These are phyloP conservation scores for Temnothorax curvispinosus DNA, from an alignment of 1,140 invertebrate species.

Conservation along the genomic window DNA sequence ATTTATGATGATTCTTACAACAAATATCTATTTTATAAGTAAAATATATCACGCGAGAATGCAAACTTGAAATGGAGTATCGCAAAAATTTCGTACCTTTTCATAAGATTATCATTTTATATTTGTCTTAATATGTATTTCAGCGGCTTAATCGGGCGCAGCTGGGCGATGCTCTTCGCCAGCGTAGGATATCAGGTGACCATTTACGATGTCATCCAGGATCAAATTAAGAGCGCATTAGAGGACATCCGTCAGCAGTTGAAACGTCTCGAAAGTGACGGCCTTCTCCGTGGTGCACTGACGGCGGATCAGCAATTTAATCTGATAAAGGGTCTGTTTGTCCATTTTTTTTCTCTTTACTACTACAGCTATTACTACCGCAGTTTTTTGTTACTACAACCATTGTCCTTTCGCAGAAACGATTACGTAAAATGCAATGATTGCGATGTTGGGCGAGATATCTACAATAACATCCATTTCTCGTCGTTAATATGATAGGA, in stretches of 20 bases:
- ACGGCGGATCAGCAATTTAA: conserved; percentile 91
- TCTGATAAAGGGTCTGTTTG: conserved; percentile 90
- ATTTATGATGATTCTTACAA: not conserved
- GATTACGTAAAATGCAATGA: not conserved
- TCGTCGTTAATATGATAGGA: not conserved
- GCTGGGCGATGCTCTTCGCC: conserved; percentile 98
- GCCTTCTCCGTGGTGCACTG: conserved; percentile 91
- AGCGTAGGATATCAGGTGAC: conserved; percentile 95
- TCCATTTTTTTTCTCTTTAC: not conserved
- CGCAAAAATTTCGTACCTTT: not conserved
- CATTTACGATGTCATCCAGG: conserved; percentile 93
- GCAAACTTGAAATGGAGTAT: not conserved
- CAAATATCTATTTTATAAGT: not conserved
- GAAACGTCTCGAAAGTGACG: conserved; percentile 89
- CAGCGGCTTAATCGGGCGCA: conserved; percentile 96
- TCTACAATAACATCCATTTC: not conserved
- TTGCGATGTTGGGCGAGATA: not conserved
- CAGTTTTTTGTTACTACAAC: not conserved
- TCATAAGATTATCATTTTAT: not conserved
- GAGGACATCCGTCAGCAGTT: conserved; percentile 91
- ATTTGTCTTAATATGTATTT: conserved; percentile 68
- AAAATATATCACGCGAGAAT: not conserved
- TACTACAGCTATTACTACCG: too few species aligned
- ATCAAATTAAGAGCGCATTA: conserved; percentile 91
- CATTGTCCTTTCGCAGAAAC: not conserved